Conservation (phyloP, 2,113 vertebrate species). For the Sardina pilchardus region DNA sequence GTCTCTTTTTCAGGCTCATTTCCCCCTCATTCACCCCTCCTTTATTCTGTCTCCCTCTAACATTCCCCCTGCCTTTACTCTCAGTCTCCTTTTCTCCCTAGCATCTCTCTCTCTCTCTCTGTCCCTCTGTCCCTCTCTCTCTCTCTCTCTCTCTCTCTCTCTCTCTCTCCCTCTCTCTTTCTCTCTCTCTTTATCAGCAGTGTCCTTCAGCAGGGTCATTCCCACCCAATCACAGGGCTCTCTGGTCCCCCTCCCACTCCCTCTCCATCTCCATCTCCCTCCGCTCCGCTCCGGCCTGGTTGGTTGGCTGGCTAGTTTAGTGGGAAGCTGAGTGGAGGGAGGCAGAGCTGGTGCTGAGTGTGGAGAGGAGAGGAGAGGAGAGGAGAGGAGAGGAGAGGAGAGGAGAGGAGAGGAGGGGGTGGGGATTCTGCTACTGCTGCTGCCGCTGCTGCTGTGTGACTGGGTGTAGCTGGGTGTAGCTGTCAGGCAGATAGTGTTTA, state of each 20-base stretch:
- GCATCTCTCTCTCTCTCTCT: background rate
- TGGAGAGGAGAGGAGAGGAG: background rate
- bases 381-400: background rate
- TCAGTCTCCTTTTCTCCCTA: constrained; percentile 18
- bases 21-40: background rate
- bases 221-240: background rate
- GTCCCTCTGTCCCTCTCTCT: background rate
- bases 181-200: constrained; percentile 33
- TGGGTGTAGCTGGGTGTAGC: background rate
- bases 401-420: background rate
- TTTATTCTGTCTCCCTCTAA: background rate
- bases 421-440: background rate
- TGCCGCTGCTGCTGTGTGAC: background rate
- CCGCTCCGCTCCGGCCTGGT: background rate
- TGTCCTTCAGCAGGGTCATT: constrained; percentile 53
- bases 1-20: background rate
- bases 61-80: constrained; percentile 41
- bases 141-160: background rate
- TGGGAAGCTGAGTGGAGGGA: background rate
- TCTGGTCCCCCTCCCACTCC: constrained; percentile 6
- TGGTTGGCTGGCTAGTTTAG: background rate
- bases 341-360: background rate
- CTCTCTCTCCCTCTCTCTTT: constrained; percentile 3
- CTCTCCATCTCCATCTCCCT: background rate
- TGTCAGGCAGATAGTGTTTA: background rate